Conservation (phyloP, 2,113 vertebrate species). For the Rostratula benghalensis region DNA sequence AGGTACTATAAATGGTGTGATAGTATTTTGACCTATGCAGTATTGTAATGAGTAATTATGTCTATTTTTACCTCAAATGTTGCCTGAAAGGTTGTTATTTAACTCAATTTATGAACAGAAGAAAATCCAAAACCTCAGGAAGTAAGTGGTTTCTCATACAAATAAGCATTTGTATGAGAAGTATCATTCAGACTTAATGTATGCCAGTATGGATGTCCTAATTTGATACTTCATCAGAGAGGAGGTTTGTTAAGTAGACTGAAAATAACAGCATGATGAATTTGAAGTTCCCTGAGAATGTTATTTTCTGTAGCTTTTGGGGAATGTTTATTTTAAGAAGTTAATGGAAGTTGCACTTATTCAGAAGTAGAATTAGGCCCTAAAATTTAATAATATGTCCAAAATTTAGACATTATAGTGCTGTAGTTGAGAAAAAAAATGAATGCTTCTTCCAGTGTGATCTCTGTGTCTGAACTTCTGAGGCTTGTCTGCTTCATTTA, state of each 20-base stretch:
- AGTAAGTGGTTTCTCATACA: constrained; percentile 15
- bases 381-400: neutral
- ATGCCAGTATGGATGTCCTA: constrained; percentile 4
- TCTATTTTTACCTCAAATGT: neutral
- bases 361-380: neutral
- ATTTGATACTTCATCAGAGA: neutral
- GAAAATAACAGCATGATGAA: neutral
- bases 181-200: constrained; percentile 10
- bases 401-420: neutral
- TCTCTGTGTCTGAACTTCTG: neutral
- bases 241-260: neutral
- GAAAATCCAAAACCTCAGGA: constrained; percentile 2
- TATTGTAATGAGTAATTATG: constrained; percentile 26
- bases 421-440: neutral
- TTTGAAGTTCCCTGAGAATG: neutral
- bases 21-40: constrained; percentile 37
- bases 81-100: constrained; percentile 27
- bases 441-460: neutral
- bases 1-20: neutral
- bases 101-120: constrained; percentile 7
- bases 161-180: constrained; percentile 2
- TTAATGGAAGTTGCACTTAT: neutral
- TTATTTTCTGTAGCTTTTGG: neutral
- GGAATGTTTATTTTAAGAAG: neutral
- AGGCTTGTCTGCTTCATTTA: neutral